phyloP scores from a whole-genome alignment of 2,888 invertebrate species.

The Coremacera marginata region DNA sequence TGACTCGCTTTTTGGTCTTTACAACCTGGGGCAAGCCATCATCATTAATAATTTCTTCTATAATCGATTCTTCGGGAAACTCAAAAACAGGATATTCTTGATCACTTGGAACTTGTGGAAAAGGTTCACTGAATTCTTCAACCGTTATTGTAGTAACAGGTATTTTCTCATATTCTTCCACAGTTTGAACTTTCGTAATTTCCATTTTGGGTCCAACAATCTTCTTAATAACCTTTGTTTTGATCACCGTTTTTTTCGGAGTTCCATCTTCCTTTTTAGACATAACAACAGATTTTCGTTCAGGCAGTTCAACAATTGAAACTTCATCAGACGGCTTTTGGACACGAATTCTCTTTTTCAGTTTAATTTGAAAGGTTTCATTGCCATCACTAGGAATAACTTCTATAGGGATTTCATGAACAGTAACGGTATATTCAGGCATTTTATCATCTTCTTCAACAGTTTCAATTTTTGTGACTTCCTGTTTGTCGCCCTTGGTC shows the following conservation, averaged over 20 bases:
- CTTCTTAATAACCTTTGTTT: conserved; percentile 70
- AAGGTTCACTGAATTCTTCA: conserved; percentile 59
- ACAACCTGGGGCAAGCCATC: conserved; percentile 60
- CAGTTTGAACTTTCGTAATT: conserved; percentile 66
- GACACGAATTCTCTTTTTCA: conserved; percentile 57
- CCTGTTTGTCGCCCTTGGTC: conserved; percentile 41
- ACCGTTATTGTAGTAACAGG: conserved; percentile 67
- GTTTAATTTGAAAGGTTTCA: conserved; percentile 45
- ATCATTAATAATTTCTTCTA: conserved; percentile 57
- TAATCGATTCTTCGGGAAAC: conserved; percentile 60
- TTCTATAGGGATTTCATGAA: conserved; percentile 37
- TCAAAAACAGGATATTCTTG: conserved; percentile 57
- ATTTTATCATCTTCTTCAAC: conserved; percentile 44
- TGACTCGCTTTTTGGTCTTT: conserved; percentile 66
- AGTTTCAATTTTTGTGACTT: conserved; percentile 49
- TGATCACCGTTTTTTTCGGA: conserved; percentile 65
- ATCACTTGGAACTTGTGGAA: conserved; percentile 59
- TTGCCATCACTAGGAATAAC: not conserved
- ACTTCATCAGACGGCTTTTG: conserved; percentile 60
- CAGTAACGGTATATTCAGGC: conserved; percentile 44
- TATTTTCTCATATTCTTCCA: conserved; percentile 68
- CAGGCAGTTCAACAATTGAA: conserved; percentile 63
- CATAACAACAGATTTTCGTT: conserved; percentile 63
- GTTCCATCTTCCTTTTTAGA: conserved; percentile 67
- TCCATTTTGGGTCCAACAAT: conserved; percentile 66